phyloP scores from a whole-genome alignment of 2,113 vertebrate genomes.

The Bufo bufo region DNA sequence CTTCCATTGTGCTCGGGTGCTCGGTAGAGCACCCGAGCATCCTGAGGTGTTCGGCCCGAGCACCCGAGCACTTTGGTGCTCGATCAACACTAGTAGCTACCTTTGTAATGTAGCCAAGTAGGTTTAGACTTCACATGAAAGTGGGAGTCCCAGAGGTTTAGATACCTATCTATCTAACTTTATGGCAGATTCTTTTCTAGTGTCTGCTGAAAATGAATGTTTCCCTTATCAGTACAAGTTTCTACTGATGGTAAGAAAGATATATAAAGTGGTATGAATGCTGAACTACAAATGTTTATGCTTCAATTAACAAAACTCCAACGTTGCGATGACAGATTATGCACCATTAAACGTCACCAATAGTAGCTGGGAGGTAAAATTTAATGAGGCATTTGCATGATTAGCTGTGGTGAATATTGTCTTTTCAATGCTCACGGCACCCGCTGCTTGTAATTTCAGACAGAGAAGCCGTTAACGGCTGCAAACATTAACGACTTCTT shows the following conservation, averaged over 20 bases:
- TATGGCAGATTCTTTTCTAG: no score
- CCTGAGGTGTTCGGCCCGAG: no score
- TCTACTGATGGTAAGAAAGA: not conserved
- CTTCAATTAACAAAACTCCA: constrained; percentile 54
- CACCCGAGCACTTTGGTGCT: no score
- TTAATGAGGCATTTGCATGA: constrained; percentile 52
- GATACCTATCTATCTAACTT: no score
- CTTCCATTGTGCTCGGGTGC: no score
- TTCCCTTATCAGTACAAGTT: not conserved
- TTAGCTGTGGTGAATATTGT: constrained; percentile 57
- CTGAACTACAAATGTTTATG: constrained; percentile 32
- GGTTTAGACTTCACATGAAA: no score
- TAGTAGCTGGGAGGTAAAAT: constrained; percentile 55
- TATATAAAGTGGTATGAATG: not conserved
- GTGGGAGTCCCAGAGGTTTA: no score
- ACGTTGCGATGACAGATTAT: constrained; percentile 47
- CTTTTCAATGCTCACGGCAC: constrained; percentile 45
- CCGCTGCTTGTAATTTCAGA: constrained; percentile 63
- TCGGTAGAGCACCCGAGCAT: no score
- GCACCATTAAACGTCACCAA: constrained; percentile 55
- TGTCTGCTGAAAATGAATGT: not conserved
- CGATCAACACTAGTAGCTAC: no score
- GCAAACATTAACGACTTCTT: constrained; percentile 70
- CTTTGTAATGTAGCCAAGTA: no score
- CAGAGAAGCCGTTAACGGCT: constrained; percentile 64